Evolutionary conservation across 2,888 invertebrate genomes (phyloP).

Genomic region (Cheilosia soror): DNA sequence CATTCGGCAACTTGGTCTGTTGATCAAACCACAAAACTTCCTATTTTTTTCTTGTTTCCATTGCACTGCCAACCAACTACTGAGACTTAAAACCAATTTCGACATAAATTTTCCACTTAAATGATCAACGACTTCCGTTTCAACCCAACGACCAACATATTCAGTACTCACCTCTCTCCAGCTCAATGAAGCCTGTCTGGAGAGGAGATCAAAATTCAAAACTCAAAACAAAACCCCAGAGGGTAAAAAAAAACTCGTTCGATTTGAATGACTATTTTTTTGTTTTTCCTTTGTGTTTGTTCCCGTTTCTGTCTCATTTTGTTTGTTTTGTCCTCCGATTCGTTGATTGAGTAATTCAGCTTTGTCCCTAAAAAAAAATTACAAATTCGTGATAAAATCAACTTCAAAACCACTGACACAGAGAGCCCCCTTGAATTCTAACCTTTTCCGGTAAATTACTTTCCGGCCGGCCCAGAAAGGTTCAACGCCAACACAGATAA

Average conservation of each 20-base stretch:
- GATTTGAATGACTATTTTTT: slow-evolving; percentile 8
- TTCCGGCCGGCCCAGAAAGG: neutral
- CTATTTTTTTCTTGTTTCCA: neutral
- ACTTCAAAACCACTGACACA: slow-evolving; percentile 1
- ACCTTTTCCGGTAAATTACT: neutral
- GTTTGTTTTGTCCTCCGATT: neutral
- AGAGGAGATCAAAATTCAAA: neutral
- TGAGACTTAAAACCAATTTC: slow-evolving; percentile 6
- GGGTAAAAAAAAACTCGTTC: slow-evolving; percentile 14
- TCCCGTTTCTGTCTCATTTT: too few relatives aligned
- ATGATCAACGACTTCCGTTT: slow-evolving; percentile 67
- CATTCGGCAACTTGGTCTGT: slow-evolving; percentile 4
- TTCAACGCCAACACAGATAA: neutral
- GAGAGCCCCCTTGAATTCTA: neutral
- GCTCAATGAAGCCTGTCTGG: slow-evolving; percentile 61
- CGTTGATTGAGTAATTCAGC: neutral
- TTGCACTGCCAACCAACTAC: neutral
- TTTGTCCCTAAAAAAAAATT: neutral
- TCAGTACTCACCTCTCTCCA: neutral
- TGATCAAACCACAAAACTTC: slow-evolving; percentile 9
- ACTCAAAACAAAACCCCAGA: neutral
- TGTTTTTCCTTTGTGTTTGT: neutral
- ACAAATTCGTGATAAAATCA: neutral
- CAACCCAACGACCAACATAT: slow-evolving; percentile 1
- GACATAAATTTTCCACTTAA: slow-evolving; percentile 65